A percentile compares a stretch with the other conserved stretches of the same genome.
Conservation (phyloP, 2,113 vertebrate species). For the Nycticebus coucang region DNA sequence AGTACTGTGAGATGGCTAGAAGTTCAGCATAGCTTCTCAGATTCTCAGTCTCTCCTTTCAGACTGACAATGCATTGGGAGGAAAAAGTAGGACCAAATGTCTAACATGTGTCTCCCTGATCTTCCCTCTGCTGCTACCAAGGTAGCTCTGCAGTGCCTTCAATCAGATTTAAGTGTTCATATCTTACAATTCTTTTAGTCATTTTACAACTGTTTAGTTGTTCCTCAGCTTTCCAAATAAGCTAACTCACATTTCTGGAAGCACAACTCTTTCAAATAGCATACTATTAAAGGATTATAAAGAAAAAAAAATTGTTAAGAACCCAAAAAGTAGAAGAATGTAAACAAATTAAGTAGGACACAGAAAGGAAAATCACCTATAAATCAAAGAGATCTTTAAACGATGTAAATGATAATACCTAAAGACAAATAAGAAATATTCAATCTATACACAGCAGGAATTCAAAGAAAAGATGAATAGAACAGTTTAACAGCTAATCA, state of each 20-base stretch:
- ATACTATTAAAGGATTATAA: background rate
- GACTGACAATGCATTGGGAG: background rate
- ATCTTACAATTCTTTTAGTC: background rate
- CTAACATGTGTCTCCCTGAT: background rate
- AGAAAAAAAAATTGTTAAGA: background rate
- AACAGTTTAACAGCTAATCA: constrained; percentile 44
- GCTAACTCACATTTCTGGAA: background rate
- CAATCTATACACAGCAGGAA: background rate
- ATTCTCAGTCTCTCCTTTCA: background rate
- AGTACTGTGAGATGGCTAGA: background rate
- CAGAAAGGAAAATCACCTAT: background rate
- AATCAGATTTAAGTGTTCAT: background rate
- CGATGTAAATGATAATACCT: background rate
- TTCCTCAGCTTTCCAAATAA: background rate
- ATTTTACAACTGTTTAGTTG: background rate
- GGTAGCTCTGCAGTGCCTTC: background rate
- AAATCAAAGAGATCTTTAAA: background rate
- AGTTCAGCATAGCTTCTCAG: background rate
- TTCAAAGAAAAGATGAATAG: background rate
- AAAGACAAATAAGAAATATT: constrained; percentile 2
- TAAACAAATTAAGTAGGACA: background rate
- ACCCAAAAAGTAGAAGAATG: background rate
- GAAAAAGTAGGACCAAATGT: background rate
- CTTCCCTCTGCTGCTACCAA: background rate
- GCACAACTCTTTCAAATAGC: background rate